Percentiles rank a stretch among this genome's conserved stretches.
These are phyloP conservation scores for Hemicentrotus pulcherrimus DNA, from an alignment of 35 echinoderm and acorn worm genomes.

Conservation along the genomic window DNA sequence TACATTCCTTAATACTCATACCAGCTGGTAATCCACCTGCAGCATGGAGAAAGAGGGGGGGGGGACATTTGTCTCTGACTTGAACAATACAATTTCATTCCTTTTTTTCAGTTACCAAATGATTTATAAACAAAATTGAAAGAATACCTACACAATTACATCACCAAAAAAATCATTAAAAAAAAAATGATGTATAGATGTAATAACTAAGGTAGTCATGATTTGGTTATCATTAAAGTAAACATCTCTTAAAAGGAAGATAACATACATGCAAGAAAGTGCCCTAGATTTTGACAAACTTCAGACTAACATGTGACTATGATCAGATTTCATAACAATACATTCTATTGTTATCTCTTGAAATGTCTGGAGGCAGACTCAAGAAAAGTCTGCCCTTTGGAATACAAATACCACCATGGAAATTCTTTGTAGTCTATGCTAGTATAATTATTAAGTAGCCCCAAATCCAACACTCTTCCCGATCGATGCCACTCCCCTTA, in stretches of 20 bases:
- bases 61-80: too few relatives aligned
- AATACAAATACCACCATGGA: background rate
- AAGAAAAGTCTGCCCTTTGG: background rate
- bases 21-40: conserved; percentile 77
- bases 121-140: too few relatives aligned
- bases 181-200: too few relatives aligned
- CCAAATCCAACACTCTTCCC: background rate
- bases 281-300: background rate
- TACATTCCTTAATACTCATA: conserved; percentile 62
- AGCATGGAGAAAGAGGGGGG: conserved; percentile 43
- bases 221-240: too few relatives aligned
- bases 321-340: background rate
- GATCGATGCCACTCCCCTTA: background rate
- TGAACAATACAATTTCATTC: too few relatives aligned
- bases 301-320: background rate
- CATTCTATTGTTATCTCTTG: background rate
- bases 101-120: too few relatives aligned
- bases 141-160: too few relatives aligned
- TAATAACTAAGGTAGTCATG: too few relatives aligned
- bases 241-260: too few relatives aligned
- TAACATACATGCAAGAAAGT: too few relatives aligned
- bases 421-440: background rate
- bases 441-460: background rate
- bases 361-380: background rate
- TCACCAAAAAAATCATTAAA: too few relatives aligned